Percentiles rank a stretch among this genome's conserved stretches.
Evolutionary conservation across 2,797 vertebrate genomes (phyloP).

Genomic region (Helostoma temminkii): DNA sequence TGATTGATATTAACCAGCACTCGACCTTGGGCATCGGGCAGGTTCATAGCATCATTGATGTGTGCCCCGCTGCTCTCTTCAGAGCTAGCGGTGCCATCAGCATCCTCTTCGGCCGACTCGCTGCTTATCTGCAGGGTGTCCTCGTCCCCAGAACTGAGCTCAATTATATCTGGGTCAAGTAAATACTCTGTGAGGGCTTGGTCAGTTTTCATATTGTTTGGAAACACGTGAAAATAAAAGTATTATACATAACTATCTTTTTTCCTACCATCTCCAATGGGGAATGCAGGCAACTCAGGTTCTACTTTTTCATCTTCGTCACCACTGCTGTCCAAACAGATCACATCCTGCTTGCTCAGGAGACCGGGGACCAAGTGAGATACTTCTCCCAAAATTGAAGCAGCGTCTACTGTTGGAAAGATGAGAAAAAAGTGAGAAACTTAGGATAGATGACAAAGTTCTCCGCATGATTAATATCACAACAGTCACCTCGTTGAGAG

Average conservation of each 20-base stretch:
- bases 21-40: slow-evolving; percentile 90
- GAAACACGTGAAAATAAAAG: slow-evolving; percentile 8
- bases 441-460: slow-evolving; percentile 5
- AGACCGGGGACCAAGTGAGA: slow-evolving; percentile 85
- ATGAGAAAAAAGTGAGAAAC: slow-evolving; percentile 11
- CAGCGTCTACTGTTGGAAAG: slow-evolving; percentile 83
- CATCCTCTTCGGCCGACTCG: slow-evolving; percentile 91
- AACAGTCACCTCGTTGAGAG: slow-evolving; percentile 87
- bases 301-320: slow-evolving; percentile 88
- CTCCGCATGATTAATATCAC: not conserved
- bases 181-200: slow-evolving; percentile 15
- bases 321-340: slow-evolving; percentile 94
- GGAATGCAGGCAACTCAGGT: slow-evolving; percentile 56
- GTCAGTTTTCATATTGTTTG: not conserved
- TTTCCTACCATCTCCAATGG: slow-evolving; percentile 74
- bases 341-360: slow-evolving; percentile 91
- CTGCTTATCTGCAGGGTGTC: slow-evolving; percentile 93
- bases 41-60: slow-evolving; percentile 93
- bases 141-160: slow-evolving; percentile 97
- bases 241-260: not conserved
- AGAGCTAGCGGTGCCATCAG: slow-evolving; percentile 79
- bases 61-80: slow-evolving; percentile 97
- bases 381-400: slow-evolving; percentile 88
- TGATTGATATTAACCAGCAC: slow-evolving; percentile 98
- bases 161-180: slow-evolving; percentile 90